Percentiles rank a stretch among this genome's conserved stretches.
Conservation (phyloP, 1,140 invertebrate species). For the Eupristina koningsbergeri region DNA sequence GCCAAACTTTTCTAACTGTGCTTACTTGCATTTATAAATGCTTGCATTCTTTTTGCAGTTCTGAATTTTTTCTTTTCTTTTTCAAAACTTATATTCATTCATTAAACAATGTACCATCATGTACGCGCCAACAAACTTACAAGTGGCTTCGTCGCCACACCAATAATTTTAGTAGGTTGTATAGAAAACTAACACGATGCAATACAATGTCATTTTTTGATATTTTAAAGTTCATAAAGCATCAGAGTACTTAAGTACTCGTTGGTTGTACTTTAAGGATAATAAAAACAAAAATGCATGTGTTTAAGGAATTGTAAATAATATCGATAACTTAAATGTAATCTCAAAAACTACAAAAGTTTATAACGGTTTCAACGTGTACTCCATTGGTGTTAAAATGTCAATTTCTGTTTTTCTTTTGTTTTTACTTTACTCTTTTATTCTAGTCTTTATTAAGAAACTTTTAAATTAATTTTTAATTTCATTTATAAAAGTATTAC, state of each 20-base stretch:
- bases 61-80: background rate
- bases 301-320: background rate
- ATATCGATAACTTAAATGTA: background rate
- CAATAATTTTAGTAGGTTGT: too few species aligned
- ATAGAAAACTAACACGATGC: background rate
- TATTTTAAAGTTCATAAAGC: constrained; percentile 66
- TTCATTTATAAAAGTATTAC: too few species aligned
- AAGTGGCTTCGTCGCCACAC: constrained; percentile 59
- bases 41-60: constrained; percentile 3
- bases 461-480: background rate
- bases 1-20: background rate
- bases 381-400: too few species aligned
- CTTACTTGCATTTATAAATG: constrained; percentile 1
- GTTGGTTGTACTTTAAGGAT: constrained; percentile 58
- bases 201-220: constrained; percentile 68
- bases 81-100: constrained; percentile 9
- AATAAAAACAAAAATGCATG: background rate
- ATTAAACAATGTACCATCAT: constrained; percentile 71
- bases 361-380: constrained; percentile 39
- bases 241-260: constrained; percentile 67
- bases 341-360: constrained; percentile 31
- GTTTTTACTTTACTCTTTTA: constrained; percentile 1
- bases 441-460: background rate
- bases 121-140: constrained; percentile 69
- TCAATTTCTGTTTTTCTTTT: too few species aligned